A percentile compares a stretch with the other conserved stretches of the same genome.
Evolutionary conservation across 2,888 invertebrate genomes (phyloP).

Genomic region (Mechanitis mazaeus): DNA sequence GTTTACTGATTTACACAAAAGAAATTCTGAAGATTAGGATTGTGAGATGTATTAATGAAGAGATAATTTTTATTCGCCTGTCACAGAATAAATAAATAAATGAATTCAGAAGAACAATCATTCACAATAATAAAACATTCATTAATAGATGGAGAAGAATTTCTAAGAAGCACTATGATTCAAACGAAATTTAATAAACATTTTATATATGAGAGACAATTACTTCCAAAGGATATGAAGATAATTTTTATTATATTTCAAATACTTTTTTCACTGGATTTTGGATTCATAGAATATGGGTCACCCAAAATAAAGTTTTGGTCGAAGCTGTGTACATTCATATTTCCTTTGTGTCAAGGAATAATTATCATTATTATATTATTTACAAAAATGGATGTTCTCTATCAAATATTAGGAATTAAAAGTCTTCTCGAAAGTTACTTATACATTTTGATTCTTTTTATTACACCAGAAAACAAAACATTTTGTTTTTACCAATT

Average conservation of each 20-base stretch:
- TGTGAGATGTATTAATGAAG: too few relatives aligned
- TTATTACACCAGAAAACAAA: background rate
- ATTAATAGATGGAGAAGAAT: too few relatives aligned
- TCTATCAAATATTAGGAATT: background rate
- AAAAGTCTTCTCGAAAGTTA: background rate
- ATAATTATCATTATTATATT: background rate
- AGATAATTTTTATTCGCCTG: too few relatives aligned
- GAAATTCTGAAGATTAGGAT: too few relatives aligned
- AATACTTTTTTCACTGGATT: slow-evolving; percentile 2
- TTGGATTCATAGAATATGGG: slow-evolving; percentile 4
- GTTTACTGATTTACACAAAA: too few relatives aligned
- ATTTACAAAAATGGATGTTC: background rate
- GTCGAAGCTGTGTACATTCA: background rate
- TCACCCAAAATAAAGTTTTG: background rate
- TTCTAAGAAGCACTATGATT: too few relatives aligned
- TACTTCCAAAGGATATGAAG: background rate
- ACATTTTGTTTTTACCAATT: background rate
- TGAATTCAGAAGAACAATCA: too few relatives aligned
- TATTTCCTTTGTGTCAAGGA: background rate
- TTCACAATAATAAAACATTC: too few relatives aligned
- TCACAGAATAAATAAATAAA: too few relatives aligned
- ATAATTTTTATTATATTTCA: background rate
- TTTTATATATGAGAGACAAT: background rate
- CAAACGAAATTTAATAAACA: too few relatives aligned
- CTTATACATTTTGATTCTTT: background rate